These are phyloP conservation scores for Drosophila funebris DNA, from an alignment of 1,140 invertebrate species.

Conservation along the genomic window DNA sequence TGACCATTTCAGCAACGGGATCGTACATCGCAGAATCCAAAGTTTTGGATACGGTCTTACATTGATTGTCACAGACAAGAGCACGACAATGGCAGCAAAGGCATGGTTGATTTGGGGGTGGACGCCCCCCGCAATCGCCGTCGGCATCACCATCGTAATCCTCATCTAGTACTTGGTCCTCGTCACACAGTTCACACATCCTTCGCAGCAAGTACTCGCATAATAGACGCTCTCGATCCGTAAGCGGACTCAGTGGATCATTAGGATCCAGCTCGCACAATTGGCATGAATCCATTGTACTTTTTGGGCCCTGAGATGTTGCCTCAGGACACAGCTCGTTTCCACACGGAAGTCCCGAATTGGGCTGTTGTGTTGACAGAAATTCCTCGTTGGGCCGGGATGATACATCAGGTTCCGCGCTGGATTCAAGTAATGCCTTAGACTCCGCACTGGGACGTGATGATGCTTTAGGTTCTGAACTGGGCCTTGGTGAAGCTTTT, in stretches of 20 bases:
- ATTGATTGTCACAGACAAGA: conserved; percentile 57
- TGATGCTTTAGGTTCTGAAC: not conserved
- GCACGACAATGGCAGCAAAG: conserved; percentile 70
- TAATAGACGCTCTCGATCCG: conserved; percentile 27
- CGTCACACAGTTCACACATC: conserved; percentile 29
- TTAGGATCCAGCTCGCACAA: not conserved
- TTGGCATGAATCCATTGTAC: not conserved
- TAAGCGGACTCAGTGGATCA: conserved; percentile 1
- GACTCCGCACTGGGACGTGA: not conserved
- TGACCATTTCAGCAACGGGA: conserved; percentile 65
- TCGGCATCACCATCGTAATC: conserved; percentile 1
- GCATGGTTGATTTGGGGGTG: conserved; percentile 11
- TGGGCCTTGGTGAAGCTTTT: not conserved
- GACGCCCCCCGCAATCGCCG: not conserved
- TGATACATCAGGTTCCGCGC: not conserved
- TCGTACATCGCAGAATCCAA: conserved; percentile 50
- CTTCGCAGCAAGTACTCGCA: conserved; percentile 33
- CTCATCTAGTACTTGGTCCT: not conserved
- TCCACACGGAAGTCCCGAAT: not conserved
- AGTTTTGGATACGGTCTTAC: conserved; percentile 53
- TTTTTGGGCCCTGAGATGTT: not conserved
- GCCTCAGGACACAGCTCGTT: not conserved
- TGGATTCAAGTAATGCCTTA: not conserved
- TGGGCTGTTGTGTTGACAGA: not conserved
- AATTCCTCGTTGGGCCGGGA: not conserved